phyloP scores from a whole-genome alignment of 1,140 invertebrate species.

The Atta cephalotes region DNA sequence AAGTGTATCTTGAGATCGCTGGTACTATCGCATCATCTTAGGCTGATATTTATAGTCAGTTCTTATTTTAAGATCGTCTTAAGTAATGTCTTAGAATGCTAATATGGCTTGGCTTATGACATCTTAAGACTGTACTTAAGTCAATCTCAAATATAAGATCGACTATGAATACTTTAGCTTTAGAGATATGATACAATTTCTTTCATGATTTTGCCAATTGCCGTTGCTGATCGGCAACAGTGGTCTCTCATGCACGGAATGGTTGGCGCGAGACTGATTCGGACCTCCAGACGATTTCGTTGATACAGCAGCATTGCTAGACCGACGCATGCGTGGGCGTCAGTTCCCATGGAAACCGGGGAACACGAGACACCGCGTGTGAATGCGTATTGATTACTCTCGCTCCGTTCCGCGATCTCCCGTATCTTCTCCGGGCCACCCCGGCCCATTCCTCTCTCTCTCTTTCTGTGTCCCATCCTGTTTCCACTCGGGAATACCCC shows the following conservation, averaged over 20 bases:
- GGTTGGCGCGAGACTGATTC: conserved; percentile 63
- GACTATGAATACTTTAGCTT: too few species aligned
- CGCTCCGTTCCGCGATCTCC: conserved; percentile 79
- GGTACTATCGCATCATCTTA: not conserved
- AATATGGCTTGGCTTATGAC: too few species aligned
- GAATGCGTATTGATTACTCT: conserved; percentile 86
- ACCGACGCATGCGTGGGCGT: conserved; percentile 79
- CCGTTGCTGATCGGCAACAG: not conserved
- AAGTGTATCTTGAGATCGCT: not conserved
- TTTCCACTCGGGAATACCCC: conserved; percentile 35
- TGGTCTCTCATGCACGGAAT: not conserved
- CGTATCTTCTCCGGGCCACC: conserved; percentile 66
- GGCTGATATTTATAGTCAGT: too few species aligned
- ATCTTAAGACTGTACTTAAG: too few species aligned
- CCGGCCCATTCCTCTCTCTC: conserved; percentile 21
- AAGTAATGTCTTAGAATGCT: too few species aligned
- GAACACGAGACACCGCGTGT: conserved; percentile 81
- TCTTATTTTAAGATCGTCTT: too few species aligned
- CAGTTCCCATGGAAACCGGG: conserved; percentile 82
- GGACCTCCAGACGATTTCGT: conserved; percentile 36
- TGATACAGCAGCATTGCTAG: conserved; percentile 13
- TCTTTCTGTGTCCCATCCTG: conserved; percentile 35
- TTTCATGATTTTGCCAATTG: not conserved
- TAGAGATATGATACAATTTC: not conserved
- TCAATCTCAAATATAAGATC: too few species aligned